Evolutionary conservation across 2,888 invertebrate species (phyloP).

Genomic region (Phytoseiulus persimilis): DNA sequence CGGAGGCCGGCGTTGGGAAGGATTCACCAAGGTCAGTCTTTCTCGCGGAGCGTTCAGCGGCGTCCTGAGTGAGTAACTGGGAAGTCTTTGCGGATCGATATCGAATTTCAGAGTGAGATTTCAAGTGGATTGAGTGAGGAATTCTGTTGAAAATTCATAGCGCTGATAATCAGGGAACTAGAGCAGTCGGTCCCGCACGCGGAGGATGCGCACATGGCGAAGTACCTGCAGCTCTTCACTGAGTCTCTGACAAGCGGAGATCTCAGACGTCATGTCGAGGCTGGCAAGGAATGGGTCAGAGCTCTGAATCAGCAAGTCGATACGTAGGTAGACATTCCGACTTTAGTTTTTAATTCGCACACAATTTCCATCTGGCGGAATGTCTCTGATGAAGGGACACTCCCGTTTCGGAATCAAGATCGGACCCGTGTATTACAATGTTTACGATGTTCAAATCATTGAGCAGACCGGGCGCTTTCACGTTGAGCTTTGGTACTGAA

Average conservation of each 20-base stretch:
- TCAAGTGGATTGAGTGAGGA: no score
- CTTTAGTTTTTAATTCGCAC: no score
- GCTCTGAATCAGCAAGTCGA: neutral
- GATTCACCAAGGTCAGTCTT: constrained; percentile 1
- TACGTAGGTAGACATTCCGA: neutral
- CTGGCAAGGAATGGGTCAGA: constrained; percentile 9
- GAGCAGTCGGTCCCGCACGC: neutral
- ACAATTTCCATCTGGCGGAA: no score
- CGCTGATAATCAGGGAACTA: neutral
- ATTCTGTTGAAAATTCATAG: neutral
- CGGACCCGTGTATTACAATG: no score
- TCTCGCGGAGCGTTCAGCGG: neutral
- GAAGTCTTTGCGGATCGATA: neutral
- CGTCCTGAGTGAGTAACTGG: neutral
- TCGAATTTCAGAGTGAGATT: neutral
- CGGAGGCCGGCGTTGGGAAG: neutral
- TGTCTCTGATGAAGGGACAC: no score
- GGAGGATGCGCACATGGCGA: neutral
- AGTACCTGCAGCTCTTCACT: neutral
- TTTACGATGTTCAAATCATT: no score
- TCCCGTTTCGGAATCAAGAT: no score
- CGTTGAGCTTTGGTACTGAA: no score
- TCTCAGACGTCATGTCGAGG: neutral
- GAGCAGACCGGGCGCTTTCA: no score
- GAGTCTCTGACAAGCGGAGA: neutral